A percentile compares a stretch with the other conserved stretches of the same genome.
Conservation (phyloP, 2,888 invertebrate genomes). For the Drosophila robusta region DNA sequence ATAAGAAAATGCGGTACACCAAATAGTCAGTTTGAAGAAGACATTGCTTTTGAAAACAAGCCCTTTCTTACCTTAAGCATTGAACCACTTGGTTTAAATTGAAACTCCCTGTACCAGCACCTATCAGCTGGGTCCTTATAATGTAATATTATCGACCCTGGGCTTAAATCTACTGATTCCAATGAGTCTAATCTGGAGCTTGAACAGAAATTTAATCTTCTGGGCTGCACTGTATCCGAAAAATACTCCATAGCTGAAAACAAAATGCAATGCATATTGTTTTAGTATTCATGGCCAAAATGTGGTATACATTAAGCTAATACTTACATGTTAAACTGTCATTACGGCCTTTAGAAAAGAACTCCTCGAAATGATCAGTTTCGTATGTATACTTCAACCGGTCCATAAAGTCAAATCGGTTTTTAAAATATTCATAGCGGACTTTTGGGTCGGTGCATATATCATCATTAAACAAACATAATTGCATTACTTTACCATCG, state of each 20-base stretch:
- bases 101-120: conserved; percentile 75
- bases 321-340: conserved; percentile 89
- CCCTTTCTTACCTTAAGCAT: conserved; percentile 59
- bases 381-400: conserved; percentile 86
- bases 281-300: neutral
- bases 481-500: conserved; percentile 87
- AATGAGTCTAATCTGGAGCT: conserved; percentile 90
- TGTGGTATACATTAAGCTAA: neutral
- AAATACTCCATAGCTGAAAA: conserved; percentile 75
- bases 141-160: conserved; percentile 86
- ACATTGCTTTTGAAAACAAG: too few relatives aligned
- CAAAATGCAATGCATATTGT: neutral
- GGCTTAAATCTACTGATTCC: conserved; percentile 86
- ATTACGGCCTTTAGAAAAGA: conserved; percentile 88
- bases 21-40: neutral
- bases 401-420: conserved; percentile 89
- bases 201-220: conserved; percentile 83
- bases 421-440: conserved; percentile 88
- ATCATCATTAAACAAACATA: conserved; percentile 77
- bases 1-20: neutral
- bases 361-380: conserved; percentile 87
- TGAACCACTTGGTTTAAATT: conserved; percentile 55
- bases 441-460: conserved; percentile 79
- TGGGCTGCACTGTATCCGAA: conserved; percentile 56
- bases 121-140: conserved; percentile 87